These are phyloP conservation scores for Cantharis nigra DNA, from an alignment of 2,888 invertebrate species.

Conservation along the genomic window DNA sequence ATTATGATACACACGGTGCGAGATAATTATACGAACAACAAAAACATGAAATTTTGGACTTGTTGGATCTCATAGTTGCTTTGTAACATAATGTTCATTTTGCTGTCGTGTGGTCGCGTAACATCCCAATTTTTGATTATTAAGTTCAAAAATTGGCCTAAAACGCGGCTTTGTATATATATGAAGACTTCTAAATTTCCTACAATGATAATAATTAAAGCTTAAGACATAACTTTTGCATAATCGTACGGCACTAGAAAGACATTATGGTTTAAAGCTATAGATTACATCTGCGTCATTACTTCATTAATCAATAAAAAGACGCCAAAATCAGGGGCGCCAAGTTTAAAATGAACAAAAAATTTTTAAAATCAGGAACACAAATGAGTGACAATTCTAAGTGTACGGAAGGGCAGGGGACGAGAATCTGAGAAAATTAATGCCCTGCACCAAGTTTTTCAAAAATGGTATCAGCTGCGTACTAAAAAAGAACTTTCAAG, in stretches of 20 bases:
- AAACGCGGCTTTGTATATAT: neutral
- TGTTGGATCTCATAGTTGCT: neutral
- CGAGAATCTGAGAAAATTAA: neutral
- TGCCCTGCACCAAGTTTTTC: neutral
- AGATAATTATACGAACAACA: neutral
- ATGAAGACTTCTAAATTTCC: neutral
- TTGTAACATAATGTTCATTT: neutral
- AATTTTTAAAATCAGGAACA: neutral
- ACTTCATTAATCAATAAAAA: neutral
- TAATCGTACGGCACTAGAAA: conserved; percentile 11
- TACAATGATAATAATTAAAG: neutral
- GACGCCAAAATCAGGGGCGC: neutral
- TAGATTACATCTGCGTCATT: conserved; percentile 3
- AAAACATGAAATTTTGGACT: neutral
- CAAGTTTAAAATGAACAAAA: neutral
- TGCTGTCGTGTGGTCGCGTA: neutral
- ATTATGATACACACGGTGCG: conserved; percentile 21
- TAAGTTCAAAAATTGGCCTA: neutral
- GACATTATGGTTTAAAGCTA: conserved; percentile 27
- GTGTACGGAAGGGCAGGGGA: neutral
- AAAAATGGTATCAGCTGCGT: neutral
- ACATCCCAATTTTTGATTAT: neutral
- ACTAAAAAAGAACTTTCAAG: neutral
- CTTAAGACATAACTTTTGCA: neutral
- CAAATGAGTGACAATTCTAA: neutral